Base-by-base conservation (phyloP, 1,140 invertebrate species). In the Aphelenchoides fujianensis region DNA sequence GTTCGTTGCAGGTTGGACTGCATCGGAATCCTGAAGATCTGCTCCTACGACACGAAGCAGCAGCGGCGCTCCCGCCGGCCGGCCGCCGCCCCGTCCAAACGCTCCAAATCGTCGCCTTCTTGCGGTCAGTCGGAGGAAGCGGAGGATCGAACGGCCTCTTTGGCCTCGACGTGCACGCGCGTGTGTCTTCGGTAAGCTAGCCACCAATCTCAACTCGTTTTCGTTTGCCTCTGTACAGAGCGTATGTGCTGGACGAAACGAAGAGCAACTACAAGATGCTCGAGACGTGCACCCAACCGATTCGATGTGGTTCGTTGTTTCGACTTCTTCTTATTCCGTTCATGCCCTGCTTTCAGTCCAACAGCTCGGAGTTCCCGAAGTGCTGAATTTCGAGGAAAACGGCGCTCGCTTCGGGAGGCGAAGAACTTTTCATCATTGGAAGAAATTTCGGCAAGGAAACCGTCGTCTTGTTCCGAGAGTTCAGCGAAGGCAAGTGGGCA, bases 361-460 rank as follows among this genome's bases (percentile, higher is more conserved):
- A 88, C 94, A 94, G 12, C 91, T 93, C 3, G 95, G 94, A 53
- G 90, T 93, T 48, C 95, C 95, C 16, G 95, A 97, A 86, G 94
- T 97, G 68, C 92, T 91, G 78, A 93, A 94, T 94, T 84, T 96
- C 93, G 0, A 83, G 94, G 3, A 89, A 89, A 23, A 90, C 91
- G 23, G 91, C 90, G 80, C 89, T 90, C 5, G 90, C 90, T 0
- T 88, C 88, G 53, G 94, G 94, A 3, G 92, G 92, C 0, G 69
- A 77, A 27, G 94, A 96, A 82, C 85, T 97, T 16, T 96, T 96
- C 84, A 91, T 97, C 55, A 89, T 97, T 63, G 94, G 95, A 7
- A 96, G 97, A 86, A 97, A 97, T 86, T 97, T 97, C 84, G 88
- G 94, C 12, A 95, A 96, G 86, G 93, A 96, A 85, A 94, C 93